phyloP scores from a whole-genome alignment of 2,888 invertebrate species.

The Morinoia aosen region DNA sequence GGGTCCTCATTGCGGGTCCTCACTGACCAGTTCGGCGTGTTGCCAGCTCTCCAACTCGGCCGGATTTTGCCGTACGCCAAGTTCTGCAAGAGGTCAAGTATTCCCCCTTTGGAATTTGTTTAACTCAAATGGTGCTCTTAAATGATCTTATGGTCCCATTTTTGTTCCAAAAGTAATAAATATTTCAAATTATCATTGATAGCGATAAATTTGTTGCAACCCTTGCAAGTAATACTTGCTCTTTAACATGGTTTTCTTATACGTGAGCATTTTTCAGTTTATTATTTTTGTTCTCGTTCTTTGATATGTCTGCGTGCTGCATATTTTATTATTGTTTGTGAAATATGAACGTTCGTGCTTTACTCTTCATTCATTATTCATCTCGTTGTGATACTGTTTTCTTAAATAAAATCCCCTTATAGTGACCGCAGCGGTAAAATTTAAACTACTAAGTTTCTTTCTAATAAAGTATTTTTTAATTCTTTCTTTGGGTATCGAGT shows the following conservation, averaged over 20 bases:
- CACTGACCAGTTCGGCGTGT: constrained; percentile 57
- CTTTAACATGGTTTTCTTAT: no score
- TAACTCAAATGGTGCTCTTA: no score
- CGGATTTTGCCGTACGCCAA: constrained; percentile 60
- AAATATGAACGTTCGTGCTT: no score
- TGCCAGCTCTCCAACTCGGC: constrained; percentile 56
- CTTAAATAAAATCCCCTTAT: not conserved
- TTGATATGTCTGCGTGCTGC: no score
- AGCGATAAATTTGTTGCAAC: not conserved
- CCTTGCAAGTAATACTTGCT: no score
- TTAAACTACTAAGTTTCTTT: no score
- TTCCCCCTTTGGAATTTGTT: not conserved
- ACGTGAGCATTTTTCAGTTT: no score
- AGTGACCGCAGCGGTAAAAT: not conserved
- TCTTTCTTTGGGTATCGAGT: not conserved
- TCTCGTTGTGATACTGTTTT: no score
- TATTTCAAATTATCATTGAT: not conserved
- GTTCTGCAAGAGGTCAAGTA: constrained; percentile 48
- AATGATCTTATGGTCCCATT: not conserved
- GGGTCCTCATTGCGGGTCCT: constrained; percentile 39
- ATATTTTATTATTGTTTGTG: no score
- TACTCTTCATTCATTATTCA: no score
- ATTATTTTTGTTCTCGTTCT: no score
- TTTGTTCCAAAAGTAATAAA: not conserved
- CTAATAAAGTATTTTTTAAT: no score